Percentiles rank a stretch among this genome's conserved stretches.
phyloP scores from a whole-genome alignment of 2,888 invertebrate genomes.

The Acanthopleura granulata region DNA sequence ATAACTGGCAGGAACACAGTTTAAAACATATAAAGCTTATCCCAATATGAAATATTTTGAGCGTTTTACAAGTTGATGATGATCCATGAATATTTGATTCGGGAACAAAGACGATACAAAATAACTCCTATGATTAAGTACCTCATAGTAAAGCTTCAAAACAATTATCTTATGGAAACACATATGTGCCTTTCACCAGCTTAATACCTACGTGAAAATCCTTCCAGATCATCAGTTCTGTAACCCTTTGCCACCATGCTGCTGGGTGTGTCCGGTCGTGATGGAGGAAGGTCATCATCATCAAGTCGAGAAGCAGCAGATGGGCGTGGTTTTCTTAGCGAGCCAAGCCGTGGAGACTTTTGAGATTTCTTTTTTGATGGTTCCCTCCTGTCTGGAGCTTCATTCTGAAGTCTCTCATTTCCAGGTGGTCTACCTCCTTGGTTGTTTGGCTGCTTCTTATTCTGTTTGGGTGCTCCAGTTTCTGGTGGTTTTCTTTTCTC shows the following conservation, averaged over 20 bases:
- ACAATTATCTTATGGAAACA: too few species aligned
- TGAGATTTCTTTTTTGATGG: neutral
- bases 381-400: too few species aligned
- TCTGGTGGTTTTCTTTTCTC: conserved; percentile 11
- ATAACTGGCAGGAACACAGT: too few species aligned
- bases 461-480: neutral
- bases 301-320: neutral
- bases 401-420: too few species aligned
- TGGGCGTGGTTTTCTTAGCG: neutral
- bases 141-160: too few species aligned
- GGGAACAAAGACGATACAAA: too few species aligned
- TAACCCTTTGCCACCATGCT: neutral
- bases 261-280: conserved; percentile 16
- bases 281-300: neutral
- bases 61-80: too few species aligned
- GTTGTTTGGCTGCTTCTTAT: neutral
- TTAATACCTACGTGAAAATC: conserved; percentile 4
- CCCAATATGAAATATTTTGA: too few species aligned
- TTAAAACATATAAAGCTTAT: too few species aligned
- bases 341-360: conserved; percentile 15
- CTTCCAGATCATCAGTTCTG: conserved; percentile 12
- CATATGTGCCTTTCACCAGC: too few species aligned
- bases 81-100: too few species aligned
- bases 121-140: too few species aligned
- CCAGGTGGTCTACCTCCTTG: conserved; percentile 6